Conservation (phyloP, 2,113 vertebrate genomes). For the Octodon degus region DNA sequence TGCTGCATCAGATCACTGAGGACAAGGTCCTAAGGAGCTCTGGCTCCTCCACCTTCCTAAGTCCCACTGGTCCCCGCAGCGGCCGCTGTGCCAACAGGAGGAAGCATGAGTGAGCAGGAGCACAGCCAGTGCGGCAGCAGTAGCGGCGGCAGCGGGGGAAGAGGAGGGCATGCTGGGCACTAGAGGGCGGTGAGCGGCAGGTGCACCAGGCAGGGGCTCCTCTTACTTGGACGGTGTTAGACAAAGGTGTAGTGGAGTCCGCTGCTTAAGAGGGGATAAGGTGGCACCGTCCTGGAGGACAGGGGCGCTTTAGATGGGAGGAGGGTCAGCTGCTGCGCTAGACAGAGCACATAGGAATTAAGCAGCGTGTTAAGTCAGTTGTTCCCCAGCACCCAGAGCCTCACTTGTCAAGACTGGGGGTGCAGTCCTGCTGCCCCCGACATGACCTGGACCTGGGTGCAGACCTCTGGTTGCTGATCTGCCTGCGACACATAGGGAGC, state of each 20-base stretch:
- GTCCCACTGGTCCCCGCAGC: slow-evolving; percentile 9
- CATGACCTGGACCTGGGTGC: not conserved
- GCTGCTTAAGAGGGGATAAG: slow-evolving; percentile 94
- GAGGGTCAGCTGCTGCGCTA: slow-evolving; percentile 93
- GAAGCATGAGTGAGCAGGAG: slow-evolving; percentile 10
- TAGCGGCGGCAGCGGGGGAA: not conserved
- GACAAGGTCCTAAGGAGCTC: not conserved
- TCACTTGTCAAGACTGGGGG: not conserved
- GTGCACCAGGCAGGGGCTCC: slow-evolving; percentile 83
- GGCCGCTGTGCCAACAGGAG: slow-evolving; percentile 5
- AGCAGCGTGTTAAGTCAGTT: slow-evolving; percentile 70
- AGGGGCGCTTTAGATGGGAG: slow-evolving; percentile 89
- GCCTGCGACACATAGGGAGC: not conserved
- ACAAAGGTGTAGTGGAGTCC: slow-evolving; percentile 99
- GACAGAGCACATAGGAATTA: slow-evolving; percentile 89
- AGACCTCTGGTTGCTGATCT: not conserved
- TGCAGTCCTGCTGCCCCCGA: not conserved
- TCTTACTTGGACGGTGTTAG: slow-evolving; percentile 95
- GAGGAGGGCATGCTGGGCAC: slow-evolving; percentile 59
- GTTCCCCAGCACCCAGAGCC: not conserved
- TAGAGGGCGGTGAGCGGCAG: slow-evolving; percentile 46
- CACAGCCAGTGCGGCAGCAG: not conserved
- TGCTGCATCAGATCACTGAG: accelerated
- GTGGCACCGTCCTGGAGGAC: slow-evolving; percentile 89
- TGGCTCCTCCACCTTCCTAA: not conserved